Percentiles rank a stretch among this genome's conserved stretches.
These are phyloP conservation scores for Numenius phaeopus DNA, from an alignment of 2,797 vertebrate genomes.

Conservation along the genomic window DNA sequence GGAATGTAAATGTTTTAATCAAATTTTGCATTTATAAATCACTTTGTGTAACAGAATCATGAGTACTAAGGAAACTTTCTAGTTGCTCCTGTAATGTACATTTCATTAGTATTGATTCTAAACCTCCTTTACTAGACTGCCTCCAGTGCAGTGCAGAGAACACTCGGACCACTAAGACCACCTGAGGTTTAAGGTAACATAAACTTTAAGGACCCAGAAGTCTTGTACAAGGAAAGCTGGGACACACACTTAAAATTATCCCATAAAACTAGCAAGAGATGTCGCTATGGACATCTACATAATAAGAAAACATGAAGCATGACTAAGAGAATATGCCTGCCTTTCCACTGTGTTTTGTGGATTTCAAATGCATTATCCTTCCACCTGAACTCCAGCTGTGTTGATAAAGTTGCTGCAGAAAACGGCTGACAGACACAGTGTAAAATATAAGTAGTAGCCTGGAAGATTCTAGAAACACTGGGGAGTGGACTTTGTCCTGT, in stretches of 20 bases:
- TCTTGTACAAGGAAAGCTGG: neutral
- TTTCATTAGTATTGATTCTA: neutral
- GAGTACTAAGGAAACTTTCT: neutral
- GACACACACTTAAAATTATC: neutral
- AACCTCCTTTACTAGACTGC: neutral
- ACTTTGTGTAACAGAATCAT: neutral
- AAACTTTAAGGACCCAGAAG: neutral
- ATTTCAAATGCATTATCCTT: neutral
- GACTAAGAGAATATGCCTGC: rapidly evolving
- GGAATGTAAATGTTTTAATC: neutral
- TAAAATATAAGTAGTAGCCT: rapidly evolving
- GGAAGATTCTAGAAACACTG: neutral
- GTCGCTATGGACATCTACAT: rapidly evolving
- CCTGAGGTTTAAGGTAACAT: rapidly evolving
- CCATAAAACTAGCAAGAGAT: rapidly evolving
- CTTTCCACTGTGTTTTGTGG: rapidly evolving
- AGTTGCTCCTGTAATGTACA: neutral
- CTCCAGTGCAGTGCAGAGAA: neutral
- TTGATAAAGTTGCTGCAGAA: rapidly evolving
- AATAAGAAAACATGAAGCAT: rapidly evolving
- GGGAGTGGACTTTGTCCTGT: neutral
- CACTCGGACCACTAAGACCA: neutral
- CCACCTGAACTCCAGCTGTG: neutral
- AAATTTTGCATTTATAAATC: neutral
- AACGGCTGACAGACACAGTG: neutral